Percentiles rank a stretch among this genome's conserved stretches.
phyloP scores from a whole-genome alignment of 2,888 invertebrate species.

The Acronicta psi region DNA sequence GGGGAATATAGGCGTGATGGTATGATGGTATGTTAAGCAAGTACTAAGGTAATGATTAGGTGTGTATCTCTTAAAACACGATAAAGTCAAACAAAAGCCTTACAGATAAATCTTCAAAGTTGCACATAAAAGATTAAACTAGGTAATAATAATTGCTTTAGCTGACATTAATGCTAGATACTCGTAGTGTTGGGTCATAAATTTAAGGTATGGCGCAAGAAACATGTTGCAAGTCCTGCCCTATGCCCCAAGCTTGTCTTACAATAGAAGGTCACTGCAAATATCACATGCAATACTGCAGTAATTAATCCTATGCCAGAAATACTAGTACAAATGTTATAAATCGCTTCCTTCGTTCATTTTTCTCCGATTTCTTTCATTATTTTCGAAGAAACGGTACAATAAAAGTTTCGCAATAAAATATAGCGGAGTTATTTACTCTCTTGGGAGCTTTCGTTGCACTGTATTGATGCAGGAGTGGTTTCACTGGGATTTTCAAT shows the following conservation, averaged over 20 bases:
- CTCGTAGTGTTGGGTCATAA: conserved; percentile 8
- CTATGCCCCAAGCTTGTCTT: conserved; percentile 1
- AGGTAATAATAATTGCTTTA: conserved; percentile 17
- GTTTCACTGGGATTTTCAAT: conserved; percentile 35
- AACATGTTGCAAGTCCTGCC: conserved; percentile 10
- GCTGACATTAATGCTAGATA: conserved; percentile 2
- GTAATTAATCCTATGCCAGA: conserved; percentile 7
- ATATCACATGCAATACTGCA: not conserved
- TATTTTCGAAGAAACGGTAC: conserved; percentile 38
- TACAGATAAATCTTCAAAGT: too few relatives aligned
- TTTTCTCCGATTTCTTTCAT: conserved; percentile 44
- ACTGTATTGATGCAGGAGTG: conserved; percentile 44
- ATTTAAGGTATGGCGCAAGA: conserved; percentile 11
- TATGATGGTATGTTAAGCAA: too few relatives aligned
- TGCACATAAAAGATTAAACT: not conserved
- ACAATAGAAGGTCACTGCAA: conserved; percentile 7
- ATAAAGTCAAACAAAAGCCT: too few relatives aligned
- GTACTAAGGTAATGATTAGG: too few relatives aligned
- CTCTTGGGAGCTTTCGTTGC: conserved; percentile 38
- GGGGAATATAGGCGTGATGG: too few relatives aligned
- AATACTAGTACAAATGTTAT: conserved; percentile 9
- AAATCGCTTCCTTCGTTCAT: conserved; percentile 15
- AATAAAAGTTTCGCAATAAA: conserved; percentile 56
- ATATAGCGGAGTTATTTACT: conserved; percentile 56
- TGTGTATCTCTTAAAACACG: too few relatives aligned